phyloP scores from a whole-genome alignment of 2,113 vertebrate genomes.

The Gorsachius goisagi region DNA sequence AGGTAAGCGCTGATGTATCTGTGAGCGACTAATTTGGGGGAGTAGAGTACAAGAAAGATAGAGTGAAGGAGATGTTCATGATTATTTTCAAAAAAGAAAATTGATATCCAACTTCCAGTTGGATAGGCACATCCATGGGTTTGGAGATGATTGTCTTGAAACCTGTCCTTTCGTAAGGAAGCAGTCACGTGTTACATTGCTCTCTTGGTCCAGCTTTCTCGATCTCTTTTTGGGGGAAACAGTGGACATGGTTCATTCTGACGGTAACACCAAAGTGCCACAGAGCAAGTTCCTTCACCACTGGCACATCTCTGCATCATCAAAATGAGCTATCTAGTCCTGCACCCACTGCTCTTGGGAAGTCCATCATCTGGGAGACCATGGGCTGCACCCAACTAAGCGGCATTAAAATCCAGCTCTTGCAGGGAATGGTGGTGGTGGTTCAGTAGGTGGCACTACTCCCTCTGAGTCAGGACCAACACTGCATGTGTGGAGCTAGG shows the following conservation, averaged over 20 bases:
- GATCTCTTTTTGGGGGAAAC: background rate
- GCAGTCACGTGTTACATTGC: background rate
- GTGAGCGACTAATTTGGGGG: background rate
- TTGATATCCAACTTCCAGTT: background rate
- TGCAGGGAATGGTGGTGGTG: background rate
- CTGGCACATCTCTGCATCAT: background rate
- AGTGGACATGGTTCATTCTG: background rate
- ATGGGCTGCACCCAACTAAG: background rate
- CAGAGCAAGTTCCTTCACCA: background rate
- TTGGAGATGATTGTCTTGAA: background rate
- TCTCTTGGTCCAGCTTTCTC: background rate
- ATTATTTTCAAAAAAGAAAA: background rate
- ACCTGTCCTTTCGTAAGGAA: background rate
- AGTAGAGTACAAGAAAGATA: background rate
- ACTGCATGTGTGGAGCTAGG: background rate
- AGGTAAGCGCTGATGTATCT: background rate
- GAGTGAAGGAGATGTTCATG: background rate
- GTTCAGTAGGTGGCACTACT: slow-evolving; percentile 49
- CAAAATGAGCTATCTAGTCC: background rate
- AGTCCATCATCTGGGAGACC: background rate
- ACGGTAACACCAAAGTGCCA: background rate
- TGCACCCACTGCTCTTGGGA: background rate
- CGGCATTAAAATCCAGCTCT: background rate
- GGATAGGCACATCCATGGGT: background rate
- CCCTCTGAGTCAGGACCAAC: background rate